Base-by-base conservation (phyloP, 2,888 invertebrate genomes). In the Eurytoma californica region DNA sequence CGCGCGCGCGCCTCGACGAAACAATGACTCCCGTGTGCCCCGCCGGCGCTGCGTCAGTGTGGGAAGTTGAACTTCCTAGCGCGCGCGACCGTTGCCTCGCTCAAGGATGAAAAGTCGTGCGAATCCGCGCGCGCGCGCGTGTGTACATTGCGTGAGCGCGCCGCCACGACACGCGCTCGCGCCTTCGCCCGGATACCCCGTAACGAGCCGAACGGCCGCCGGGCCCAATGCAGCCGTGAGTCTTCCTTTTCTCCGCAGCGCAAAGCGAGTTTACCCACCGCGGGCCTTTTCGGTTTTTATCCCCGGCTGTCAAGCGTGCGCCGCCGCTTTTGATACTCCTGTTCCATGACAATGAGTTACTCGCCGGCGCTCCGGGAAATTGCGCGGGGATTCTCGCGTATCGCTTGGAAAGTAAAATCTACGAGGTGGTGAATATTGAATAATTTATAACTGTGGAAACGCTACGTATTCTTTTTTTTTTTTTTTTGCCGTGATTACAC, bases 81-180 rank as follows among this genome's bases (percentile, higher is more conserved):
- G 24, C 24, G 24, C 24, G 72, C 55, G 76, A 76, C 60, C 74
- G 58, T 72, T 58, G 28, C 57, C 72, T 68, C 30, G 28, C 53
- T 72, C 66, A 75, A 80, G 82, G 81, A 83, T 79, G 79, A 69
- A 67, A 70, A 78, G 69, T 78, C 67, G 70, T 78, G 76, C 72
- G 74, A 61, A 79, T 69, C 51, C 60, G 9, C 65, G n/a, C n/a
- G 13, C 18, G 51, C 60, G 9, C 55, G 58, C 39, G 39, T 18
- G 39, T 39, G n/a, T 65, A 72, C 20, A 49, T 74, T 49, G 66
- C 73, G 73, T 66, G 66, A 57, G 73, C 73, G 66, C 55, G 49
- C 57, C 57, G 58, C 73, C 49, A 60, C 61, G 16, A 3, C 1
- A 39, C 39, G 24, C 28, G 13, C 13, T 24, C 60, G 60, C 53